Conservation (phyloP, 2,113 vertebrate genomes). For the Donacobius atricapilla region DNA sequence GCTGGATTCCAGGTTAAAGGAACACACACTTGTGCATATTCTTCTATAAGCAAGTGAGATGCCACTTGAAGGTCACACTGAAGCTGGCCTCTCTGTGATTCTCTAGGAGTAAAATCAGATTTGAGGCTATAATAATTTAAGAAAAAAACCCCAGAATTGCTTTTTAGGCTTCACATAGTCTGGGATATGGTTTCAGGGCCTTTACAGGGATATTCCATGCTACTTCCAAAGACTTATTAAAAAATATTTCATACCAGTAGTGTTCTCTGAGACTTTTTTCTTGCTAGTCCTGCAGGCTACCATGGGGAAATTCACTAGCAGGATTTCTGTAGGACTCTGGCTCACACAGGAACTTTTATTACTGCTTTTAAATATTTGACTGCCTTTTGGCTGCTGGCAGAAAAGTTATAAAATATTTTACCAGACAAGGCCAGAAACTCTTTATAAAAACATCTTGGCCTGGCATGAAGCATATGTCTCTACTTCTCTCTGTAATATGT, state of each 20-base stretch:
- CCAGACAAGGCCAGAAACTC: slow-evolving; percentile 42
- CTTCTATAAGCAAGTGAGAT: neutral
- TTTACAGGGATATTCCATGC: neutral
- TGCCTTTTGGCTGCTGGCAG: slow-evolving; percentile 27
- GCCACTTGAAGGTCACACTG: neutral
- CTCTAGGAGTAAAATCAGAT: neutral
- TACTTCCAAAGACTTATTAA: slow-evolving; percentile 2
- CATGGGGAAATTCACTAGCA: slow-evolving; percentile 13
- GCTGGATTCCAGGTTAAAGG: neutral
- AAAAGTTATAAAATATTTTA: slow-evolving; percentile 48
- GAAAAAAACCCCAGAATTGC: neutral
- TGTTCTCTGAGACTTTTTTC: neutral
- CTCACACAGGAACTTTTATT: slow-evolving; percentile 22
- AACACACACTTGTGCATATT: neutral
- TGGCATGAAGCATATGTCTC: slow-evolving; percentile 26
- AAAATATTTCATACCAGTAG: neutral
- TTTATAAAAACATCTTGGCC: slow-evolving; percentile 15
- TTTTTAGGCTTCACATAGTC: neutral
- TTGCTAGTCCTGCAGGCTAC: slow-evolving; percentile 12
- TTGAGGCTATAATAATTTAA: neutral
- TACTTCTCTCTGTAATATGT: slow-evolving; percentile 10
- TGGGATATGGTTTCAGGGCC: neutral
- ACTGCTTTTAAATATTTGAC: slow-evolving; percentile 53
- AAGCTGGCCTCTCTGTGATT: neutral
- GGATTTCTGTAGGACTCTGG: neutral